A percentile compares a stretch with the other conserved stretches of the same genome.
phyloP scores from a whole-genome alignment of 2,113 vertebrate genomes.

The Hippocampus barbouri region DNA sequence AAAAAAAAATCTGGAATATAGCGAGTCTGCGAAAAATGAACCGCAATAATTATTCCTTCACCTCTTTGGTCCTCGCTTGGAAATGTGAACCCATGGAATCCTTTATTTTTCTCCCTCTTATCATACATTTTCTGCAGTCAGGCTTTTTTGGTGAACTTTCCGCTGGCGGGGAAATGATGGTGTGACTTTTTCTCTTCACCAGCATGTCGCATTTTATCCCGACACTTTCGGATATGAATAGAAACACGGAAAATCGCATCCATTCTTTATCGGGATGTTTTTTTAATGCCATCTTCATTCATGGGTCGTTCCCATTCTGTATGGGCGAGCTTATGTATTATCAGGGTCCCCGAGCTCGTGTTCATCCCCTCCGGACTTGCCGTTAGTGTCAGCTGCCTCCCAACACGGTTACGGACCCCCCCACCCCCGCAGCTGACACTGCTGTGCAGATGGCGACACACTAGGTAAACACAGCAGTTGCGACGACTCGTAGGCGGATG shows the following conservation, averaged over 20 bases:
- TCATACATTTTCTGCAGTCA: background rate
- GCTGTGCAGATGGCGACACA: constrained; percentile 43
- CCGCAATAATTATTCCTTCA: background rate
- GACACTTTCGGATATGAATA: constrained; percentile 7
- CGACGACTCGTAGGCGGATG: constrained; percentile 38
- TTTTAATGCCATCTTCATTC: constrained; percentile 12
- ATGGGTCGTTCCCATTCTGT: background rate
- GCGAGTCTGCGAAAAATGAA: too few relatives aligned
- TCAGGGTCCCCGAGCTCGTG: constrained; percentile 14
- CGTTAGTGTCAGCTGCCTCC: constrained; percentile 36
- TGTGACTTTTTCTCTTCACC: constrained; percentile 9
- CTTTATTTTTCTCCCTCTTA: background rate
- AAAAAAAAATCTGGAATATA: too few relatives aligned
- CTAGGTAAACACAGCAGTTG: constrained; percentile 21
- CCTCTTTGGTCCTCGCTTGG: background rate
- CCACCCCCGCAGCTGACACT: constrained; percentile 36
- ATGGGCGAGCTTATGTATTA: constrained; percentile 1
- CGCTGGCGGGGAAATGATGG: background rate
- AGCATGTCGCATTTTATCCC: background rate
- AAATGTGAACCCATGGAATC: background rate
- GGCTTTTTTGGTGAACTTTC: background rate
- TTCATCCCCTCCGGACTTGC: constrained; percentile 22
- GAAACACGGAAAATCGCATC: background rate
- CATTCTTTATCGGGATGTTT: constrained; percentile 9
- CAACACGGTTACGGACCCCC: background rate